Percentiles rank a stretch among this genome's conserved stretches.
These are phyloP conservation scores for Drosophila cognata DNA, from an alignment of 2,888 invertebrate species.

Conservation along the genomic window DNA sequence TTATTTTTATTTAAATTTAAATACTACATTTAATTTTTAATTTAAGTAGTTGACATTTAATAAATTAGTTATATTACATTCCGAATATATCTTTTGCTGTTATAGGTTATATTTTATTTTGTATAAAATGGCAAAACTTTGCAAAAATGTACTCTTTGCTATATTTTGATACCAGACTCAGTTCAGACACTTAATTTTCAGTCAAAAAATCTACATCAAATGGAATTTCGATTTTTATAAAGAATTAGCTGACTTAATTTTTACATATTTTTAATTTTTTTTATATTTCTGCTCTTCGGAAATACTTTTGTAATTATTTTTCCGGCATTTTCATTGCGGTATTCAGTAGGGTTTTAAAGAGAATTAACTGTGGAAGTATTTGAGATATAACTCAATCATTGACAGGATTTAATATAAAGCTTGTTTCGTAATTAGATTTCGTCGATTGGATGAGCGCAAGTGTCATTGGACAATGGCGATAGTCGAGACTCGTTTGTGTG, in stretches of 20 bases:
- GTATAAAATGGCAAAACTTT: too few relatives aligned
- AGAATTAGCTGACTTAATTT: not conserved
- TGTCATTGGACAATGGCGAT: constrained; percentile 27
- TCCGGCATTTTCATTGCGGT: not conserved
- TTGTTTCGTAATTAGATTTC: constrained; percentile 54
- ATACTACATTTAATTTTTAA: not conserved
- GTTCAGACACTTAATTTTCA: not conserved
- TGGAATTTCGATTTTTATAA: not conserved
- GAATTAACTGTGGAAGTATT: not conserved
- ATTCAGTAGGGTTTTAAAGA: not conserved
- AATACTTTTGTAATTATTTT: not conserved
- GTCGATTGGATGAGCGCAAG: constrained; percentile 12
- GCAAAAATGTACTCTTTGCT: too few relatives aligned
- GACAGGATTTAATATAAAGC: constrained; percentile 52
- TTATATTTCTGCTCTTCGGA: not conserved
- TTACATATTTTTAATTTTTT: too few relatives aligned
- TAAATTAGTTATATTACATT: too few relatives aligned
- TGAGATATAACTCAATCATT: constrained; percentile 49
- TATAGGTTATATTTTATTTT: not conserved
- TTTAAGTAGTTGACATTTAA: not conserved
- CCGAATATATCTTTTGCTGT: not conserved
- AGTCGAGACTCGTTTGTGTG: constrained; percentile 10
- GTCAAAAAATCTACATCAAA: not conserved
- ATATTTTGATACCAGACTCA: not conserved
- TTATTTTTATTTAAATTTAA: not conserved